phyloP scores from a whole-genome alignment of 2,888 invertebrate genomes.

The Acleris holmiana region DNA sequence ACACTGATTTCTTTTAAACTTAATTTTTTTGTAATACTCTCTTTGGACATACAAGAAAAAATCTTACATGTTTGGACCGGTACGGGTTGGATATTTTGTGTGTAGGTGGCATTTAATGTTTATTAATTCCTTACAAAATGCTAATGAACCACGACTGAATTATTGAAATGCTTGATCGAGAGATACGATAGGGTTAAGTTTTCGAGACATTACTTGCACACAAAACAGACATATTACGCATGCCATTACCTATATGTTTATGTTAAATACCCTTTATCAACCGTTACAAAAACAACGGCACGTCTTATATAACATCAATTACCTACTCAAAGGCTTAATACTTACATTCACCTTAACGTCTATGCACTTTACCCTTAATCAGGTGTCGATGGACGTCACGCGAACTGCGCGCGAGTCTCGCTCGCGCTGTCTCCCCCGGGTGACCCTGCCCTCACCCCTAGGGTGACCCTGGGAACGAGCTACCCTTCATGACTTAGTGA shows the following conservation, averaged over 20 bases:
- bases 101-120: constrained; percentile 80
- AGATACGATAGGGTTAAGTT: constrained; percentile 53
- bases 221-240: not conserved
- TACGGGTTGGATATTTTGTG: constrained; percentile 75
- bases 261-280: not conserved
- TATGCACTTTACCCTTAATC: constrained; percentile 41
- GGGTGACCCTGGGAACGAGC: constrained; percentile 36
- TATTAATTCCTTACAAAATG: constrained; percentile 72
- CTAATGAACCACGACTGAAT: constrained; percentile 66
- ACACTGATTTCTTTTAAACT: constrained; percentile 83
- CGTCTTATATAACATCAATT: not conserved
- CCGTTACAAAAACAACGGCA: not conserved
- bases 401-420: constrained; percentile 56
- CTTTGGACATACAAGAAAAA: constrained; percentile 77
- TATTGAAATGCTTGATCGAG: constrained; percentile 55
- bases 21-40: constrained; percentile 77
- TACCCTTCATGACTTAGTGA: constrained; percentile 70
- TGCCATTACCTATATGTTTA: not conserved
- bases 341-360: constrained; percentile 12
- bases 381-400: constrained; percentile 53
- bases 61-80: constrained; percentile 80
- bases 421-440: constrained; percentile 41
- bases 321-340: not conserved
- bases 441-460: constrained; percentile 12
- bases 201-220: constrained; percentile 23